phyloP scores from a whole-genome alignment of 2,888 invertebrate species.

The Pyrrhosoma nymphula region DNA sequence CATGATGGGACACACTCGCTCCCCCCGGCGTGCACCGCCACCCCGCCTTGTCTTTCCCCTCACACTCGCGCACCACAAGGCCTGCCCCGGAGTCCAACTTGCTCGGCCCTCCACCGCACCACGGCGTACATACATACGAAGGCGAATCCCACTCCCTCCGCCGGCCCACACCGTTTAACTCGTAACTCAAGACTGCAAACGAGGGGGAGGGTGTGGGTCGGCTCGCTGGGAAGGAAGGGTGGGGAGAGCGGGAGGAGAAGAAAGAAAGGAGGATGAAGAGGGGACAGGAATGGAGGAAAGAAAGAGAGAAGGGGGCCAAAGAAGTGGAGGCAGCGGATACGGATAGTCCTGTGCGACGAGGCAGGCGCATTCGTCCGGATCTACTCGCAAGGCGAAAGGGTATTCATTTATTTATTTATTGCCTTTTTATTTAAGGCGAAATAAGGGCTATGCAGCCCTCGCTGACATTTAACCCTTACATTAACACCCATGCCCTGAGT shows the following conservation, averaged over 20 bases:
- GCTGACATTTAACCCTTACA: too few species aligned
- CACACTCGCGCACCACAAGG: background rate
- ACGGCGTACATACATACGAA: background rate
- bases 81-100: background rate
- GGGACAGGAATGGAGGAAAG: too few species aligned
- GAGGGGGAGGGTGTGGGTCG: background rate
- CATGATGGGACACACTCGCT: background rate
- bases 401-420: too few species aligned
- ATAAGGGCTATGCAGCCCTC: too few species aligned
- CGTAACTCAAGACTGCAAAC: conserved; percentile 63
- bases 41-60: background rate
- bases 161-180: conserved; percentile 45
- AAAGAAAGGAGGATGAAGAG: too few species aligned
- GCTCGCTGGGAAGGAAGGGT: background rate
- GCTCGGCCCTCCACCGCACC: background rate
- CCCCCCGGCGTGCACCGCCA: background rate
- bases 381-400: too few species aligned
- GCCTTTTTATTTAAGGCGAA: too few species aligned
- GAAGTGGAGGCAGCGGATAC: background rate
- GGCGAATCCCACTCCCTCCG: background rate
- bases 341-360: background rate
- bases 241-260: background rate
- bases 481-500: too few species aligned
- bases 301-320: too few species aligned
- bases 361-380: background rate